Percentiles rank a stretch among this genome's conserved stretches.
phyloP scores from a whole-genome alignment of 2,797 vertebrate genomes.

The Hylomyscus alleni region DNA sequence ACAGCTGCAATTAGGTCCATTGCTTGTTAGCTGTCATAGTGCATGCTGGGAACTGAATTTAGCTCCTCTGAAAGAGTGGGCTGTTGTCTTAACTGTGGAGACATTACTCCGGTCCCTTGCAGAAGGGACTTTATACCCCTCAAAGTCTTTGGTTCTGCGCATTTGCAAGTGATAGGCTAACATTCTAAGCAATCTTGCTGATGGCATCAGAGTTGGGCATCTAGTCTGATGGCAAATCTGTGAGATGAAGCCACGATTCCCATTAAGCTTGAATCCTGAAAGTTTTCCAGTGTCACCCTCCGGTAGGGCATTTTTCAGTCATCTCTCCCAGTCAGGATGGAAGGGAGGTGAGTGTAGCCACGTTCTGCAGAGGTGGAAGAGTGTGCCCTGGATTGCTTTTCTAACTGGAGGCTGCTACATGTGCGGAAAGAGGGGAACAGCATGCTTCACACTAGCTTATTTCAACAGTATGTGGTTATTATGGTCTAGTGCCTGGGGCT shows the following conservation, averaged over 20 bases:
- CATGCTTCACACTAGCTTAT: slow-evolving; percentile 63
- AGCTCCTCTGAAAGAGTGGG: background rate
- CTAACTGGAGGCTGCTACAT: background rate
- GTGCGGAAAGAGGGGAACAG: slow-evolving; percentile 20
- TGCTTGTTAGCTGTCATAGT: background rate
- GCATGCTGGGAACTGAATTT: background rate
- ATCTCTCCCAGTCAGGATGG: background rate
- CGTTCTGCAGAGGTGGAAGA: background rate
- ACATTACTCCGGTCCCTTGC: background rate
- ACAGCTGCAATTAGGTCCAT: background rate
- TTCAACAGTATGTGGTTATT: slow-evolving; percentile 75
- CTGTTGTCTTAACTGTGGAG: background rate
- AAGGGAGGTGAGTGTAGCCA: background rate
- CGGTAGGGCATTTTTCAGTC: slow-evolving; percentile 20
- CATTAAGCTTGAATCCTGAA: slow-evolving; percentile 24
- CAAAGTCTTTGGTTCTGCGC: background rate
- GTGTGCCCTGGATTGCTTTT: background rate
- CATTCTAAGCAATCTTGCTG: slow-evolving; percentile 37
- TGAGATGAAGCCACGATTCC: slow-evolving; percentile 38
- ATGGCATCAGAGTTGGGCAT: background rate
- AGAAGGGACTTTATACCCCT: background rate
- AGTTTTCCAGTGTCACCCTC: background rate
- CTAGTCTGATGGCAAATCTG: background rate
- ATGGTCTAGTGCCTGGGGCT: slow-evolving; percentile 72
- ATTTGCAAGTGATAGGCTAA: slow-evolving; percentile 25